Percentiles rank a stretch among this genome's conserved stretches.
Conservation (phyloP, 2,113 vertebrate genomes). For the Pelecanus crispus region DNA sequence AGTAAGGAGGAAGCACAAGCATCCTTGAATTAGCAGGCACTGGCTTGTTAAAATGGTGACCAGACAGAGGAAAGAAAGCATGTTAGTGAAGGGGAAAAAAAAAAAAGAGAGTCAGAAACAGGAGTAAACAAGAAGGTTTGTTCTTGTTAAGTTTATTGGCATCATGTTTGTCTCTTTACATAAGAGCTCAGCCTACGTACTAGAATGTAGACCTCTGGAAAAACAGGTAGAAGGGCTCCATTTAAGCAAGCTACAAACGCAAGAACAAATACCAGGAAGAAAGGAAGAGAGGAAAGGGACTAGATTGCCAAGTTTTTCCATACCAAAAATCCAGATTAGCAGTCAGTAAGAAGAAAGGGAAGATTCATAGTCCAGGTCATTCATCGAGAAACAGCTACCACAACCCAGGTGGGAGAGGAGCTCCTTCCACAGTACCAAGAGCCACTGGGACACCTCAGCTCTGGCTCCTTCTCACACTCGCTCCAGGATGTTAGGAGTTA, state of each 20-base stretch:
- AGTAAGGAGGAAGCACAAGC: not conserved
- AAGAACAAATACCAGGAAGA: slow-evolving; percentile 69
- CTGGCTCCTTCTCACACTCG: slow-evolving; percentile 40
- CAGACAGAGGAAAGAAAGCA: not conserved
- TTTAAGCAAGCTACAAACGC: slow-evolving; percentile 76
- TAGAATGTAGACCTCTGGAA: slow-evolving; percentile 71
- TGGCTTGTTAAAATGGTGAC: not conserved
- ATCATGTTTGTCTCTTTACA: slow-evolving; percentile 81
- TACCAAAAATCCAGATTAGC: slow-evolving; percentile 65
- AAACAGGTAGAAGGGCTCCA: slow-evolving; percentile 66
- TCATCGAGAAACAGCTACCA: slow-evolving; percentile 48
- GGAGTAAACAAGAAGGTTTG: slow-evolving; percentile 61
- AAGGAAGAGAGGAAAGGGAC: slow-evolving; percentile 61
- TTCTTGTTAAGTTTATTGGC: slow-evolving; percentile 84
- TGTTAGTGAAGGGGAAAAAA: not conserved
- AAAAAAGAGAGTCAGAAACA: slow-evolving; percentile 51
- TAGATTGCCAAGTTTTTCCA: slow-evolving; percentile 63
- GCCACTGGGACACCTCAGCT: slow-evolving; percentile 35
- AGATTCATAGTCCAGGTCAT: slow-evolving; percentile 52
- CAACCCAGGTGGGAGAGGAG: slow-evolving; percentile 55
- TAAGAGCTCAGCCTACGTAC: slow-evolving; percentile 76
- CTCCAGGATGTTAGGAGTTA: slow-evolving; percentile 51
- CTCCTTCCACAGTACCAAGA: slow-evolving; percentile 62
- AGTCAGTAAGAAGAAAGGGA: slow-evolving; percentile 42
- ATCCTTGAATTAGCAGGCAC: not conserved